Percentiles rank a stretch among this genome's conserved stretches.
Evolutionary conservation across 2,797 vertebrate genomes (phyloP).

Genomic region (Synaphobranchus kaupii): DNA sequence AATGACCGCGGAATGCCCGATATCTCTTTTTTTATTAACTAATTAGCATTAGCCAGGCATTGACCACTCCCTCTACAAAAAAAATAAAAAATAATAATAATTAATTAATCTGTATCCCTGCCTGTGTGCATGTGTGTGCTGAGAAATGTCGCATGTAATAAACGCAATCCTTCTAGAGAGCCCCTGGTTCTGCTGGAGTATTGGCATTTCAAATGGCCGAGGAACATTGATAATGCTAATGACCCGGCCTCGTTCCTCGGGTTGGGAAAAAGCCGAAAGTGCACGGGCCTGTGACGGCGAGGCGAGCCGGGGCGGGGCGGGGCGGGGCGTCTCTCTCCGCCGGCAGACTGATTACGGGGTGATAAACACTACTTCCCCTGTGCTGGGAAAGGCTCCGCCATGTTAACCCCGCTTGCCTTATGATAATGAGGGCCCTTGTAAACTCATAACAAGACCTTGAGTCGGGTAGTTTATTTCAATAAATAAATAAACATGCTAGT

Average conservation of each 20-base stretch:
- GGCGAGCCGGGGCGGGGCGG: not conserved
- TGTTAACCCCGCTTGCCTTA: slow-evolving; percentile 56
- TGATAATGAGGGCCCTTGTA: slow-evolving; percentile 62
- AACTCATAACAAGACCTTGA: slow-evolving; percentile 62
- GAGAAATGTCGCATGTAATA: slow-evolving; percentile 30
- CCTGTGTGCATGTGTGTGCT: slow-evolving; percentile 31
- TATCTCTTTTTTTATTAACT: slow-evolving; percentile 59
- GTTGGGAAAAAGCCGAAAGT: not conserved
- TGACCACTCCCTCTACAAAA: slow-evolving; percentile 44
- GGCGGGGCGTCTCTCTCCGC: not conserved
- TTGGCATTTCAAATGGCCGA: not conserved
- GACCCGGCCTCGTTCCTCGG: not conserved
- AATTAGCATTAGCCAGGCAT: slow-evolving; percentile 53
- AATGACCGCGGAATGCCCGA: slow-evolving; percentile 55
- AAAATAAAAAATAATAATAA: not conserved
- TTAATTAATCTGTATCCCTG: not conserved
- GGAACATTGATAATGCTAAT: slow-evolving; percentile 7
- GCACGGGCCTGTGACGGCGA: not conserved
- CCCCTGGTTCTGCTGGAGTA: slow-evolving; percentile 1
- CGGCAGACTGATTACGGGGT: slow-evolving; percentile 36
- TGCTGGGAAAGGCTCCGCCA: slow-evolving; percentile 14
- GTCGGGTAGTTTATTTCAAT: slow-evolving; percentile 68
- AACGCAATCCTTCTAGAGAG: slow-evolving; percentile 6
- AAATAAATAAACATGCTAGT: slow-evolving; percentile 69
- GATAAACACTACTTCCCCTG: slow-evolving; percentile 35